Evolutionary conservation across 1,140 invertebrate genomes (phyloP).

Genomic region (Anoplophora glabripennis): DNA sequence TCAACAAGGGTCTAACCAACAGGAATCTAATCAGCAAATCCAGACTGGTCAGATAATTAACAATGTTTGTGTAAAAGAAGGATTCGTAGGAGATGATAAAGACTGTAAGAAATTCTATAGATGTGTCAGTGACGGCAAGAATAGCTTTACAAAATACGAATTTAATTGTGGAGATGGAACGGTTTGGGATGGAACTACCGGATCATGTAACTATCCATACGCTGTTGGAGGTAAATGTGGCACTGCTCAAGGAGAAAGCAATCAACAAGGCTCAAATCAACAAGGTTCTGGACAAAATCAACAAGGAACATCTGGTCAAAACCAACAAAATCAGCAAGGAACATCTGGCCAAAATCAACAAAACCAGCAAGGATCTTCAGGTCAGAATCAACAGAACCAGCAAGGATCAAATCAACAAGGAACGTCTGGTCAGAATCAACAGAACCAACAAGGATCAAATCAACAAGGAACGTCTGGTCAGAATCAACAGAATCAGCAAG

Average conservation of each 20-base stretch:
- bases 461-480: constrained; percentile 33
- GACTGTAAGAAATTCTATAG: constrained; percentile 77
- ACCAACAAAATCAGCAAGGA: constrained; percentile 9
- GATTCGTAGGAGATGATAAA: constrained; percentile 63
- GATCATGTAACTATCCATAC: constrained; percentile 59
- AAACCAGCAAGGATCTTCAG: constrained; percentile 11
- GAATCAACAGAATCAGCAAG: constrained; percentile 28
- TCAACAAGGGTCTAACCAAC: constrained; percentile 8
- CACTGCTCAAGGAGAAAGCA: constrained; percentile 4
- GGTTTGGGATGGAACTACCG: constrained; percentile 65
- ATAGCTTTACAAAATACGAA: constrained; percentile 59
- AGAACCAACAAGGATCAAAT: constrained; percentile 22
- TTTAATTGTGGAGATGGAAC: constrained; percentile 69
- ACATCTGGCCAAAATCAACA: too few species aligned
- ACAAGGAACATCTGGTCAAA: not conserved
- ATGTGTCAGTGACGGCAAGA: constrained; percentile 59
- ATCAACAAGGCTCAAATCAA: constrained; percentile 26
- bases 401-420: constrained; percentile 24
- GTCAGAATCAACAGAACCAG: too few species aligned
- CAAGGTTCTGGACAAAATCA: constrained; percentile 9
- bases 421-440: not conserved
- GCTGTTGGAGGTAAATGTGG: constrained; percentile 25
- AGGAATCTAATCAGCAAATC: constrained; percentile 27
- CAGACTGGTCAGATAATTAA: constrained; percentile 20
- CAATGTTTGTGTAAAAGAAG: constrained; percentile 53